Evolutionary conservation across 2,113 vertebrate species (phyloP).

Genomic region (Burhinus oedicnemus): DNA sequence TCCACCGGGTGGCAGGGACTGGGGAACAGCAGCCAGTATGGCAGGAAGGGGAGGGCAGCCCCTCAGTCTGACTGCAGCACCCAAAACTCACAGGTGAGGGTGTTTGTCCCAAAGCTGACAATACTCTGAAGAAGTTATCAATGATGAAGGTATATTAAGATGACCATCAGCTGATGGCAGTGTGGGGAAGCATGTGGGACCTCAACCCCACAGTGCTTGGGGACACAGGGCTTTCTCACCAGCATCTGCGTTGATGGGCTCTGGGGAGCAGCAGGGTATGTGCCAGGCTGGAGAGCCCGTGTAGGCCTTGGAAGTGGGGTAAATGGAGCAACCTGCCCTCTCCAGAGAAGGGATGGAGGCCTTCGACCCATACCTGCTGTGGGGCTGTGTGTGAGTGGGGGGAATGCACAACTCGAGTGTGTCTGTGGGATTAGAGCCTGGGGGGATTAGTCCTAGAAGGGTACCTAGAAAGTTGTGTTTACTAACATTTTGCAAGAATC

Average conservation of each 20-base stretch:
- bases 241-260: accelerated
- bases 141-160: background rate
- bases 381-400: background rate
- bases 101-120: background rate
- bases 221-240: background rate
- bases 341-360: background rate
- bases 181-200: background rate
- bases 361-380: background rate
- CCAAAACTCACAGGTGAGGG: accelerated
- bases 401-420: background rate
- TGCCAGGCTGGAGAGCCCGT: background rate
- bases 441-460: background rate
- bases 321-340: background rate
- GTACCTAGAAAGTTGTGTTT: background rate
- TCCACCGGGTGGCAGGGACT: no score
- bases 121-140: background rate
- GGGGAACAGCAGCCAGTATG: accelerated
- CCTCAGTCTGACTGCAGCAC: background rate
- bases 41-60: background rate
- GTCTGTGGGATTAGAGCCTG: background rate
- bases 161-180: background rate
- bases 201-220: accelerated
- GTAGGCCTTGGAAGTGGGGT: accelerated
- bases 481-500: background rate
- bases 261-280: background rate